phyloP scores from a whole-genome alignment of 2,113 vertebrate genomes.

The Thermophis baileyi region DNA sequence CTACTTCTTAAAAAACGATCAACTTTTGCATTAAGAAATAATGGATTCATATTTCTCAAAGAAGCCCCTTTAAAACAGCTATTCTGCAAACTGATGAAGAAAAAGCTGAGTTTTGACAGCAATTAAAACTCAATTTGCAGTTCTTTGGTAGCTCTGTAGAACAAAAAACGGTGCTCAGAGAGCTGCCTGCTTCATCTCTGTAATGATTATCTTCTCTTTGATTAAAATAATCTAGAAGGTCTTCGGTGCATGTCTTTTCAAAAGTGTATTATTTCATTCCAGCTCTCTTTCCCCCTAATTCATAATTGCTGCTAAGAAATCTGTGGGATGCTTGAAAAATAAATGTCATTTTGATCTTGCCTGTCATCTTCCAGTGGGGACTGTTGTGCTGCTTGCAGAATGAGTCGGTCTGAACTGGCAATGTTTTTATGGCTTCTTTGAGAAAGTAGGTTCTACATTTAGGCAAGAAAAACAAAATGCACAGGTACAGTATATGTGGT shows the following conservation, averaged over 20 bases:
- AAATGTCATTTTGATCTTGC: not conserved
- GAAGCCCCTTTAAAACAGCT: not conserved
- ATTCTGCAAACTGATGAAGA: not conserved
- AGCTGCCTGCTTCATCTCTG: not conserved
- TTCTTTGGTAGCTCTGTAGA: not conserved
- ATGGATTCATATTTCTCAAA: not conserved
- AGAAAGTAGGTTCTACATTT: too few species aligned
- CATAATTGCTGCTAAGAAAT: not conserved
- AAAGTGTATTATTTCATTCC: not conserved
- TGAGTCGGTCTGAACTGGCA: rapidly evolving
- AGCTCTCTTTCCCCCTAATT: rapidly evolving
- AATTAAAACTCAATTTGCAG: not conserved
- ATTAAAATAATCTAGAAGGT: not conserved
- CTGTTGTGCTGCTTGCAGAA: not conserved
- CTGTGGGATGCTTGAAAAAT: not conserved
- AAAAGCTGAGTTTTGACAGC: not conserved
- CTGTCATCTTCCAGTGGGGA: rapidly evolving
- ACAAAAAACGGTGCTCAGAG: not conserved
- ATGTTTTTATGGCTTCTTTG: not conserved
- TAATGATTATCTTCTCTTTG: not conserved
- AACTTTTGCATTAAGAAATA: not conserved
- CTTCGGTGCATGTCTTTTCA: not conserved
- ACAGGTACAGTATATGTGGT: too few species aligned
- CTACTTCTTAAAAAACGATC: not conserved
- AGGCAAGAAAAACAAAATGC: too few species aligned